Percentiles rank a stretch among this genome's conserved stretches.
These are phyloP conservation scores for Holacanthella duospinosa DNA, from an alignment of 2,888 invertebrate genomes.

Conservation along the genomic window DNA sequence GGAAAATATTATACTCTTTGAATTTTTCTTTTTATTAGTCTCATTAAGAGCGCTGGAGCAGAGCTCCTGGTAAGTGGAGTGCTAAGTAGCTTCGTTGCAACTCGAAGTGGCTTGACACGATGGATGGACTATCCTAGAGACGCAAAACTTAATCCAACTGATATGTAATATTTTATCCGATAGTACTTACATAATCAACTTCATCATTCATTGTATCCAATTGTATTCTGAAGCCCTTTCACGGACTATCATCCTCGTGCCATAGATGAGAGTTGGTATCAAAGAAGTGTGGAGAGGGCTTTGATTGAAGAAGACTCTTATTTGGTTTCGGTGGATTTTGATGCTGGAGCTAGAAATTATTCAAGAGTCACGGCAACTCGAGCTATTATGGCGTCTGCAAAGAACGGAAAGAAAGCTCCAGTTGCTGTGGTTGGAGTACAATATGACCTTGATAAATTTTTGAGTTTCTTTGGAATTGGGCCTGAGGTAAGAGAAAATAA, in stretches of 20 bases:
- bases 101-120: constrained; percentile 77
- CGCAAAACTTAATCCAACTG: neutral
- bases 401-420: constrained; percentile 59
- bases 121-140: constrained; percentile 54
- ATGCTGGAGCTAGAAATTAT: constrained; percentile 51
- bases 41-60: neutral
- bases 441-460: constrained; percentile 67
- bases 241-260: constrained; percentile 54
- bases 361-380: constrained; percentile 74
- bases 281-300: constrained; percentile 80
- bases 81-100: constrained; percentile 74
- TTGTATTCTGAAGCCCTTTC: too few species aligned
- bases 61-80: constrained; percentile 50
- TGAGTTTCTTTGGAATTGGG: constrained; percentile 59
- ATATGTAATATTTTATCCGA: constrained; percentile 4
- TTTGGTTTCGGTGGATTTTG: constrained; percentile 77
- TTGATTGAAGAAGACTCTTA: constrained; percentile 76
- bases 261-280: constrained; percentile 82
- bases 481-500: constrained; percentile 55
- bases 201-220: neutral
- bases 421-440: constrained; percentile 87
- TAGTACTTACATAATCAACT: too few species aligned
- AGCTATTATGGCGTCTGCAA: constrained; percentile 77
- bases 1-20: neutral
- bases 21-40: neutral